Evolutionary conservation across 2,113 vertebrate genomes (phyloP), one percentile per base, ranked within the genome.

Genomic region (Vidua macroura): DNA sequence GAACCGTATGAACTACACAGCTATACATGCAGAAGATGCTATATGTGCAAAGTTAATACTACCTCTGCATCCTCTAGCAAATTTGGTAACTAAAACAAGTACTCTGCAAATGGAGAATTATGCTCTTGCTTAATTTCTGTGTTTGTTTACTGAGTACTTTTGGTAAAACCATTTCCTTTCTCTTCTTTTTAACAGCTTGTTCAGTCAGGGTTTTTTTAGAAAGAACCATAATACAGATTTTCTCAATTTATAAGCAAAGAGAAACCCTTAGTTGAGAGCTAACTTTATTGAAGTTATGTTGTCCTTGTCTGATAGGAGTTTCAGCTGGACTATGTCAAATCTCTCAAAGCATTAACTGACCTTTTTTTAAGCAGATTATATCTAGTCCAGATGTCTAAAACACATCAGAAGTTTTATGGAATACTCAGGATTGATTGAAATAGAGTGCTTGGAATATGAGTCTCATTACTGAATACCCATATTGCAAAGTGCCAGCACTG

Each of bases 351-450:
- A 69, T 55, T 95, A n/a, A 82, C 67, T 82, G 43, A 39, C 9
- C 46, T 49, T 31, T 85, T 88, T 86, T 15, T 0, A 81, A 93
- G 76, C 12, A 82, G 81, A 66, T 91, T 68, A 37, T 79, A 58
- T 81, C 35, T 78, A 68, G 37, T 59, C 55, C 53, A 73, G 70
- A 85, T 91, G 70, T 87, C 77, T 88, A 91, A 87, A 93, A 85
- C 28, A 52, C 49, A 62, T 76, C 33, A 62, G 30, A 85, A 79
- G 55, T 86, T 89, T 44, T 85, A 30, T 11, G 4, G 31, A 83
- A 22, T 79, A 46, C 18, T 68, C 17, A 14, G 33, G 11, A 15
- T 28, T 85, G 53, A 52, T 53, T 63, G 63, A 82, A 92, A 48
- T 58, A 60, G 30, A 30, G 64, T 91, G 69, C 48, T 56, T 84